Base-by-base conservation (phyloP, 2,113 vertebrate species). In the Petrocephalus microphthalmus region DNA sequence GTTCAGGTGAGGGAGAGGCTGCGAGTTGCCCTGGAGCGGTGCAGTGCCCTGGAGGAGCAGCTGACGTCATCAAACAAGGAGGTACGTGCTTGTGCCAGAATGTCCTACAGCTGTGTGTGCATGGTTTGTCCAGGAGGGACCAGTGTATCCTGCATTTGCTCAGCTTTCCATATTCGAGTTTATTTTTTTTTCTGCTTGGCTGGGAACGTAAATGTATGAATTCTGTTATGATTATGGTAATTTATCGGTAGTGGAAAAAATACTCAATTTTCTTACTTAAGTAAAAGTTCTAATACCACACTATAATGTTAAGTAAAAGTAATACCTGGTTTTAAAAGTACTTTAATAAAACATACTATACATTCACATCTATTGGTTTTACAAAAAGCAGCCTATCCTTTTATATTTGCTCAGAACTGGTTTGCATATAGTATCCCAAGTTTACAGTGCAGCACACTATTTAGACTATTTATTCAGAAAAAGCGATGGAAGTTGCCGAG, bases 1-100 rank as follows among this genome's bases (percentile, higher is more conserved):
- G 84, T 88, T 7, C 90, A 99, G 98, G 98, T 99, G 78, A 95
- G 98, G 86, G 98, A 99, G 93, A 94, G 98, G 47, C 92, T 99
- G 33, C 97, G 98, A 19, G 97, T 99, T 19, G 98, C 98, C 47
- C 94, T 99, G 91, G 98, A 99, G 92, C 94, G 98, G 92, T 99
- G 98, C 92, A 99, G 98, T 45, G 94, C 96, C 0, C 90, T 99
- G 91, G 98, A 99, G 91, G 98, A 99, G 88, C 98, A 99, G 89
- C 91, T 99, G 74, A 96, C 97, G 25, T 93, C 96, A 78, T 96
- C 98, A 0, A 97, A 99, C 92, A 99, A 99, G 94, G 98, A 99
- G 96, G 98, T 99, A 90, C 89, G 96, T 90, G 22, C 2, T 25
- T 54, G 71, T 87, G 13, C 29, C 86, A 51, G 37, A 87, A 49